Evolutionary conservation across 1,140 invertebrate species (phyloP), one percentile per base, ranked within the genome.

Genomic region (Holotrichia oblita): DNA sequence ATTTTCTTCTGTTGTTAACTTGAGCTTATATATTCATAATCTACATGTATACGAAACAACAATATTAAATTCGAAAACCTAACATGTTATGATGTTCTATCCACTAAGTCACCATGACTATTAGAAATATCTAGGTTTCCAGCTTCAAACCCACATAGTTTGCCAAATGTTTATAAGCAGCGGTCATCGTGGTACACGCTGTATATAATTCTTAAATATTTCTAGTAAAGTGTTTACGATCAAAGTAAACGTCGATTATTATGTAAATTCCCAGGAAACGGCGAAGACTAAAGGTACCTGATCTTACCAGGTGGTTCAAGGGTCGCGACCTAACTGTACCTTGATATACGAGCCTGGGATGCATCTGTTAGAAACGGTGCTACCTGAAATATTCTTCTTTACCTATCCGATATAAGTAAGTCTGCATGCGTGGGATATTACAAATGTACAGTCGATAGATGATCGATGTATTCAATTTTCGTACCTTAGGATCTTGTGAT

Each of bases 221-320:
- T 48, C n/a, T 48, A 48, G 10, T 48, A 24, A 14, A 22, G 22
- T 27, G 20, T 22, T 64, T 64, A 34, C 61, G 22, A 69, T 69
- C 12, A 34, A 34, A 69, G 24, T 22, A 69, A 69, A 69, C 22
- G 4, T 69, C 61, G 61, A 69, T 69, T 69, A 69, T 22, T 69
- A 69, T 69, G 61, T 24, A 69, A 69, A 69, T 69, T 69, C 61
- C 61, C 61, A 69, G 61, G 61, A 69, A 69, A 69, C 61, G 22
- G 22, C 20, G 14, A 34, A 69, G 61, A 69, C 61, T 17, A 69
- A 69, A 69, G 22, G 61, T 69, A 69, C 61, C 61, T 69, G 61
- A 69, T 69, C 61, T 69, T 69, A 69, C 61, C 61, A 69, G 61
- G 61, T 69, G 61, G 61, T 69, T 69, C 22, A 69, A 69, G 61